phyloP scores from a whole-genome alignment of 2,888 invertebrate genomes.

The Andrena fulva region DNA sequence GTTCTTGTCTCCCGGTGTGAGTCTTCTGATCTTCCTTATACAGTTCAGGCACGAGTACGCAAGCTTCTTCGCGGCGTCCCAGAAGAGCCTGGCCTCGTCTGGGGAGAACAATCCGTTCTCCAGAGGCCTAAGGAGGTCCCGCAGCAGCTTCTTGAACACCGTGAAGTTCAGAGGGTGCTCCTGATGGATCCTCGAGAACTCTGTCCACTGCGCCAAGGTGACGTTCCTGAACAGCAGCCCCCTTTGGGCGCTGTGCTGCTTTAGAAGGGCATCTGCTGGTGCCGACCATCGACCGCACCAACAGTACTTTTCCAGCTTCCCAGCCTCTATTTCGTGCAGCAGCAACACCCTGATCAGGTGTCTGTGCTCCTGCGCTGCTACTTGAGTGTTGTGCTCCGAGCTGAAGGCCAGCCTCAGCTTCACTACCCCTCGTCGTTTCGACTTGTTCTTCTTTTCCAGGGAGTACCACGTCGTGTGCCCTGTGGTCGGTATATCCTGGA shows the following conservation, averaged over 20 bases:
- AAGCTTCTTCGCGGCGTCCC: constrained; percentile 92
- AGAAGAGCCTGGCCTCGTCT: constrained; percentile 90
- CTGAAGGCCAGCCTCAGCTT: constrained; percentile 93
- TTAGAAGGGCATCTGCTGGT: constrained; percentile 93
- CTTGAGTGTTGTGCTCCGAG: constrained; percentile 93
- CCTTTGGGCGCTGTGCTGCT: constrained; percentile 97
- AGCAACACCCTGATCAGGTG: constrained; percentile 92
- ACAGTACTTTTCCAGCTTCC: constrained; percentile 89
- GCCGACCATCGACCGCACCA: constrained; percentile 95
- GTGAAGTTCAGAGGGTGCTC: constrained; percentile 94
- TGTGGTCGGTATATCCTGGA: constrained; percentile 95
- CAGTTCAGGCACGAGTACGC: constrained; percentile 92
- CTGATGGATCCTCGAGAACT: constrained; percentile 91
- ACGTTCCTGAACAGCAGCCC: constrained; percentile 91
- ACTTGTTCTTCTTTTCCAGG: constrained; percentile 93
- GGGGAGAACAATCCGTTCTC: constrained; percentile 87
- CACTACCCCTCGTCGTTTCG: constrained; percentile 94
- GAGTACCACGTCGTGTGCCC: constrained; percentile 97
- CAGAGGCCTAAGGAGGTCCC: constrained; percentile 89
- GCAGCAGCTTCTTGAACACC: constrained; percentile 91
- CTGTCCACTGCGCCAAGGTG: constrained; percentile 91
- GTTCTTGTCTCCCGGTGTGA: constrained; percentile 90
- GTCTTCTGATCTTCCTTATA: constrained; percentile 91
- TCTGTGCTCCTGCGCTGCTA: constrained; percentile 93
- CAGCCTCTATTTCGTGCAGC: constrained; percentile 92